Evolutionary conservation across 2,797 vertebrate species (phyloP).

Genomic region (Tokudaia muenninki): DNA sequence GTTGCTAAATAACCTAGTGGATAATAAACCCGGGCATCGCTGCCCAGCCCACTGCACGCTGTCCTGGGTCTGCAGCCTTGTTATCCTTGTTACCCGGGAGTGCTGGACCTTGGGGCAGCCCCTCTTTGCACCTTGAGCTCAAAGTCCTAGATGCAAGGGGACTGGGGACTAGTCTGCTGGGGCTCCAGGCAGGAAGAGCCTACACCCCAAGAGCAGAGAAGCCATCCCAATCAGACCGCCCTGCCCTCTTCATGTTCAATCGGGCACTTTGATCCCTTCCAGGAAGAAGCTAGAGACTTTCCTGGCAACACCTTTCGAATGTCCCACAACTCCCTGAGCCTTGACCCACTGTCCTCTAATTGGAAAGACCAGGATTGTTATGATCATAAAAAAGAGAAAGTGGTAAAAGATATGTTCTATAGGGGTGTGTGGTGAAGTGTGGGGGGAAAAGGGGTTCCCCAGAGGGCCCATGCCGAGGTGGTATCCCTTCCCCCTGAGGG

Average conservation of each 20-base stretch:
- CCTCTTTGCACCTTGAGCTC: neutral
- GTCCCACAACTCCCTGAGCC: neutral
- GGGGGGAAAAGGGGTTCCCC: no score
- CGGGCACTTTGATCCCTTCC: neutral
- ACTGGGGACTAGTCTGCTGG: neutral
- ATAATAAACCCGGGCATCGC: neutral
- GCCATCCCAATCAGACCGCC: neutral
- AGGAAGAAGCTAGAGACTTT: neutral
- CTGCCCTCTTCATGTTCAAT: neutral
- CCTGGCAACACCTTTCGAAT: slow-evolving; percentile 39
- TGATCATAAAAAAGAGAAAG: no score
- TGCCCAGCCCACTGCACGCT: accelerated
- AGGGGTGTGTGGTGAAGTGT: no score
- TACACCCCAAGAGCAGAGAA: neutral
- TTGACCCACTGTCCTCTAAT: neutral
- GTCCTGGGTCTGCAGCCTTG: neutral
- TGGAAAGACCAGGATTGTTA: neutral
- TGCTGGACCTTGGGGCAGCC: neutral
- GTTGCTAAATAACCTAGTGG: neutral
- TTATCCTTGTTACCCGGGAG: neutral
- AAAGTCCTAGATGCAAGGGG: neutral
- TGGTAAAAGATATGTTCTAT: no score
- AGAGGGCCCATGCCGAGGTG: no score
- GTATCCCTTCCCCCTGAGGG: no score
- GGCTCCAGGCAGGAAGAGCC: neutral